Percentiles rank a stretch among this genome's conserved stretches.
Evolutionary conservation across 2,888 invertebrate genomes (phyloP).

Genomic region (Cerceris rybyensis): DNA sequence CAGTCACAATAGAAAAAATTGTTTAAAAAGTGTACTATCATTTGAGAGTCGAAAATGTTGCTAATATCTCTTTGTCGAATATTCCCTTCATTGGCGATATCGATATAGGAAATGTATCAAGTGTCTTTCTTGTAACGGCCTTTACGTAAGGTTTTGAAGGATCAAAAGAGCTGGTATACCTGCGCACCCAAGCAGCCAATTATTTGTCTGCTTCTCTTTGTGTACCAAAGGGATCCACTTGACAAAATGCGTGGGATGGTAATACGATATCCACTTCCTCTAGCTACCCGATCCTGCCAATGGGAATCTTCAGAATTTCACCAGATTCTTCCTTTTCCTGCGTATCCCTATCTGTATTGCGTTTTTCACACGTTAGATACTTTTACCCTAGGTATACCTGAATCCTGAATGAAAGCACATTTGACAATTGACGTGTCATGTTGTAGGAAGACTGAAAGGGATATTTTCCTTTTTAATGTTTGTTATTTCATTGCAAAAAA

Average conservation of each 20-base stretch:
- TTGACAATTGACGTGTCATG: too few relatives aligned
- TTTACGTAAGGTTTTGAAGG: conserved; percentile 74
- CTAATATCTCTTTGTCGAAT: conserved; percentile 38
- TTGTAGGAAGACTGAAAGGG: too few relatives aligned
- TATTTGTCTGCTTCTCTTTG: conserved; percentile 80
- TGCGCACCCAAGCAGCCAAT: conserved; percentile 79
- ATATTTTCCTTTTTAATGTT: too few relatives aligned
- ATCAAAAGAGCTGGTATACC: conserved; percentile 77
- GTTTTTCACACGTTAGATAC: neutral
- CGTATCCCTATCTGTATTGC: conserved; percentile 7
- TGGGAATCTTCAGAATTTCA: conserved; percentile 27
- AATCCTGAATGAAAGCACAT: too few relatives aligned
- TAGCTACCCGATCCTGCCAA: conserved; percentile 74
- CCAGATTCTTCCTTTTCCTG: conserved; percentile 30
- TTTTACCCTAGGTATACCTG: too few relatives aligned
- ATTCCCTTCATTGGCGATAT: conserved; percentile 34
- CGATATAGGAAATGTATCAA: conserved; percentile 75
- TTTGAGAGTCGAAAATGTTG: conserved; percentile 17
- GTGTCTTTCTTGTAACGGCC: conserved; percentile 72
- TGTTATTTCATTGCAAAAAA: too few relatives aligned
- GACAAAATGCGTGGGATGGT: conserved; percentile 81
- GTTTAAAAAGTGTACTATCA: too few relatives aligned
- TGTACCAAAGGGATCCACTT: conserved; percentile 75
- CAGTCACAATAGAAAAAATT: too few relatives aligned
- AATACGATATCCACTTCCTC: conserved; percentile 80